These are phyloP conservation scores for Microcebus lehilahytsara DNA, from an alignment of 2,113 vertebrate species.

Conservation along the genomic window DNA sequence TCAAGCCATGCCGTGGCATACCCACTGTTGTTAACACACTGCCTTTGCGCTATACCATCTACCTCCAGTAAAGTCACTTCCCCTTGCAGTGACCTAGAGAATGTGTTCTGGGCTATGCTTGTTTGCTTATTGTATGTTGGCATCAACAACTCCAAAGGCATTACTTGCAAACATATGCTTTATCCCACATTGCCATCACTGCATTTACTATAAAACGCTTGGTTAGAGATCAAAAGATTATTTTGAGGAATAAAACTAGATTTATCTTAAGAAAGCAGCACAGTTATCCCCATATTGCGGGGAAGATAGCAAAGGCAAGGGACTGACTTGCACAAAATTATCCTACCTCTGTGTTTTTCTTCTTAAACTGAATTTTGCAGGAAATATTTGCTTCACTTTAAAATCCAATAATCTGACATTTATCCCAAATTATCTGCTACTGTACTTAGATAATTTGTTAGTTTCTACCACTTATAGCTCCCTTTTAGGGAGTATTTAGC, in stretches of 20 bases:
- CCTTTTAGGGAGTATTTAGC: not conserved
- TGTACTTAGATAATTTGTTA: not conserved
- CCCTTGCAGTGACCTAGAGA: not conserved
- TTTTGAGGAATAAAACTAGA: not conserved
- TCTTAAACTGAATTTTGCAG: not conserved
- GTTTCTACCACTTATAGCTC: not conserved
- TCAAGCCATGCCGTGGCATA: no score
- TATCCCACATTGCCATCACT: not conserved
- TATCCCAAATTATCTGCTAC: slow-evolving; percentile 14
- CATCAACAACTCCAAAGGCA: not conserved
- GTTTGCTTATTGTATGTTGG: not conserved
- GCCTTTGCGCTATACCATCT: not conserved
- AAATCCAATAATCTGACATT: slow-evolving; percentile 13
- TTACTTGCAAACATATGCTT: not conserved
- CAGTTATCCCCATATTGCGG: not conserved
- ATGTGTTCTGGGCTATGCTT: not conserved
- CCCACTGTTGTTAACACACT: not conserved
- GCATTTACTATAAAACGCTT: not conserved
- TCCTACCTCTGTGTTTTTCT: not conserved
- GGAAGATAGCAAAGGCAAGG: not conserved
- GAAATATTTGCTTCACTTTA: not conserved
- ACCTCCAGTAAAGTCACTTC: not conserved
- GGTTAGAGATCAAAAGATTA: not conserved
- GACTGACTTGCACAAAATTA: not conserved
- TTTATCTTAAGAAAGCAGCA: slow-evolving; percentile 10